A percentile compares a stretch with the other conserved stretches of the same genome.
Evolutionary conservation across 2,113 vertebrate species (phyloP).

Genomic region (Psephotus haematonotus): DNA sequence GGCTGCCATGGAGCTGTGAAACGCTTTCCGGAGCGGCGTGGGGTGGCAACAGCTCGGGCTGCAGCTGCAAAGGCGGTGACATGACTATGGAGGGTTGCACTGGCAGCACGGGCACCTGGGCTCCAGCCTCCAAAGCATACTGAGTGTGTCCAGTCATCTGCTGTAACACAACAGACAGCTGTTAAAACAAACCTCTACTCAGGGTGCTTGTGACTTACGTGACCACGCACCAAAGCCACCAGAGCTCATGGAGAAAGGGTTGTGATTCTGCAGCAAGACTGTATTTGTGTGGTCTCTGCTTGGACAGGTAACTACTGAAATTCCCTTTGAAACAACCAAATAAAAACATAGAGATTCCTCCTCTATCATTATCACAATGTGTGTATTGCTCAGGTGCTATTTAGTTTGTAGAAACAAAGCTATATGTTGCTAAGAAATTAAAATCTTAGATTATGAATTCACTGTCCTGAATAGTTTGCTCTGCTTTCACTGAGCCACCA

Average conservation of each 20-base stretch:
- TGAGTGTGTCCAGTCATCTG: constrained; percentile 73
- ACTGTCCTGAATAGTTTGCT: not conserved
- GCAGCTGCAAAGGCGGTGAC: constrained; percentile 73
- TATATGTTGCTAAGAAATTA: not conserved
- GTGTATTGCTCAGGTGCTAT: not conserved
- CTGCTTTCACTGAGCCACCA: not conserved
- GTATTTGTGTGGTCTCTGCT: not conserved
- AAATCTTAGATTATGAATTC: not conserved
- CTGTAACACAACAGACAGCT: constrained; percentile 53
- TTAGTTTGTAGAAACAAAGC: not conserved
- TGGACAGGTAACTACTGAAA: not conserved
- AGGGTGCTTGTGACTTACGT: accelerated
- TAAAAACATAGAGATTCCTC: not conserved
- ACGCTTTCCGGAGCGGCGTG: constrained; percentile 56
- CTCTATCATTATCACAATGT: accelerated
- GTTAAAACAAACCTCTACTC: constrained; percentile 17
- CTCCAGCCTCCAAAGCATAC: constrained; percentile 66
- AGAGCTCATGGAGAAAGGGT: accelerated
- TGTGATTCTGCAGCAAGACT: not conserved
- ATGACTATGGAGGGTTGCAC: constrained; percentile 66
- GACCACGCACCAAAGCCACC: not conserved
- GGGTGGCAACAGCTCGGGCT: constrained; percentile 62
- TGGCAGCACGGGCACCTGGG: constrained; percentile 67
- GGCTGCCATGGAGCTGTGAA: constrained; percentile 74
- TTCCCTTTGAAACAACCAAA: not conserved